These are phyloP conservation scores for Chunga burmeisteri DNA, from an alignment of 2,113 vertebrate species.

Conservation along the genomic window DNA sequence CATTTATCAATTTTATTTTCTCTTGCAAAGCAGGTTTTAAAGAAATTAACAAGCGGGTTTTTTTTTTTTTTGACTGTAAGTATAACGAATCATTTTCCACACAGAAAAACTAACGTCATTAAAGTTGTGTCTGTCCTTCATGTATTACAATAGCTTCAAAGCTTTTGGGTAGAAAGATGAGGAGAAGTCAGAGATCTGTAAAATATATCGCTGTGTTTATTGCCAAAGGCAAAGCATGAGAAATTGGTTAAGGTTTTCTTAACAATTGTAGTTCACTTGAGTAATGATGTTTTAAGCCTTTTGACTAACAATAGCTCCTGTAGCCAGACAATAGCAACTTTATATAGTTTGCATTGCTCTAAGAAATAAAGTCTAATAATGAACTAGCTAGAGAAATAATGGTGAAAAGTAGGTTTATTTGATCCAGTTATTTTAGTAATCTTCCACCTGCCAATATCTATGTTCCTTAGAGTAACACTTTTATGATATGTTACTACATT, in stretches of 20 bases:
- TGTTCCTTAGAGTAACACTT: neutral
- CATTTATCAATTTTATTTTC: slow-evolving; percentile 59
- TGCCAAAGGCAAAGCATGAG: neutral
- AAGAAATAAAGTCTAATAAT: neutral
- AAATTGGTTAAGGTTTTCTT: slow-evolving; percentile 6
- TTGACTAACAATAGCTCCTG: neutral
- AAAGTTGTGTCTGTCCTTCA: neutral
- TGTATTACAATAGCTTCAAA: neutral
- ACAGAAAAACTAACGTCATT: neutral
- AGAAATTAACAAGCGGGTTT: slow-evolving; percentile 45
- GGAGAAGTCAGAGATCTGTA: slow-evolving; percentile 14
- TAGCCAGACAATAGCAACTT: neutral
- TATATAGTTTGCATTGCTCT: neutral
- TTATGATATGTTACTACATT: neutral
- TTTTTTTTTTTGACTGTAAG: slow-evolving; percentile 13
- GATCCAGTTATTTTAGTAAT: neutral
- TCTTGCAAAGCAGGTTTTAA: slow-evolving; percentile 52
- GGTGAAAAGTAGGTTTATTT: neutral
- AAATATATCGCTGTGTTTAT: neutral
- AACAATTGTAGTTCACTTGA: slow-evolving; percentile 19
- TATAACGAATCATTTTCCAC: slow-evolving; percentile 14
- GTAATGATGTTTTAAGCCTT: neutral
- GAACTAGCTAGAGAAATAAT: neutral
- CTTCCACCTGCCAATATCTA: neutral
- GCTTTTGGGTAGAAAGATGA: neutral